Percentiles rank a stretch among this genome's conserved stretches.
phyloP scores from a whole-genome alignment of 2,888 invertebrate genomes.

The Amitus sp. region DNA sequence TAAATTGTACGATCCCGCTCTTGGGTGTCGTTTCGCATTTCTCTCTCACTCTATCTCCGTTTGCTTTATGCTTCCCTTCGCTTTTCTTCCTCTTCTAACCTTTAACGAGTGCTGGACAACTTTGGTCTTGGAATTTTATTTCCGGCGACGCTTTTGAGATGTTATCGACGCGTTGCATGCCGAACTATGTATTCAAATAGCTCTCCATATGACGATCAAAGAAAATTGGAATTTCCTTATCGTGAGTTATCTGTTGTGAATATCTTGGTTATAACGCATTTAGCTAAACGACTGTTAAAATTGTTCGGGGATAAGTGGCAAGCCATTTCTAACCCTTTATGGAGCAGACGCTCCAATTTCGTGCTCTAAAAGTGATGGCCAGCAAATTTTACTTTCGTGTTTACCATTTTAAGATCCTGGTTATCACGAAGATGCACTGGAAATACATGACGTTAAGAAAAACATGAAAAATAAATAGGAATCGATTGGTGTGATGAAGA shows the following conservation, averaged over 20 bases:
- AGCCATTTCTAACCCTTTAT: constrained; percentile 9
- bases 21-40: constrained; percentile 27
- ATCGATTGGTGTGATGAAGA: too few relatives aligned
- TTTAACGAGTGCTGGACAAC: constrained; percentile 10
- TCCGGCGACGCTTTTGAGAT: constrained; percentile 14
- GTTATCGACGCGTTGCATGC: constrained; percentile 8
- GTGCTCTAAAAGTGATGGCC: too few relatives aligned
- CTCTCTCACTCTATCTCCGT: constrained; percentile 8
- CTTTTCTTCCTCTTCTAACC: constrained; percentile 6
- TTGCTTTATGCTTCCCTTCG: constrained; percentile 8
- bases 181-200: constrained; percentile 17
- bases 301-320: not conserved
- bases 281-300: constrained; percentile 6
- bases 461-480: too few relatives aligned
- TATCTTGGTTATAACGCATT: constrained; percentile 4
- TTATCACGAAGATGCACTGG: too few relatives aligned
- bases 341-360: not conserved
- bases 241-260: constrained; percentile 6
- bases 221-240: constrained; percentile 18
- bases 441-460: too few relatives aligned
- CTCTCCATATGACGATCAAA: constrained; percentile 5
- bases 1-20: constrained; percentile 57
- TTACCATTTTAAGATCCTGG: too few relatives aligned
- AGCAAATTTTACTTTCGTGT: too few relatives aligned
- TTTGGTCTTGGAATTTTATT: constrained; percentile 14